Conservation (phyloP, 2,797 vertebrate species). For the Etheostoma perlongum region DNA sequence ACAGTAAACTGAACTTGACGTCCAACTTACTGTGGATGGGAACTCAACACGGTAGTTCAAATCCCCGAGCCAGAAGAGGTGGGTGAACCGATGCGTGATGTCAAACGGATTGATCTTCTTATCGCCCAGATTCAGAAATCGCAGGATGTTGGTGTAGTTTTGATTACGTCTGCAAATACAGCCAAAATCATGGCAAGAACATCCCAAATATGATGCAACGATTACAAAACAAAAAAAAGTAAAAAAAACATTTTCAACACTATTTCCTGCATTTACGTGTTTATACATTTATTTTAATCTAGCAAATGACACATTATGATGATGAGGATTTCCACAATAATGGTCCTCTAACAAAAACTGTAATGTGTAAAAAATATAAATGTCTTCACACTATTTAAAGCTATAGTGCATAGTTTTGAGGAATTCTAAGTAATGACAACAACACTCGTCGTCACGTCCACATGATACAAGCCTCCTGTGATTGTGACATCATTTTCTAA, state of each 20-base stretch:
- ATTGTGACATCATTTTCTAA: no score
- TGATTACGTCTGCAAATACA: constrained; percentile 91
- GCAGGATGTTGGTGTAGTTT: constrained; percentile 94
- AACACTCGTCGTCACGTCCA: no score
- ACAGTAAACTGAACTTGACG: neutral
- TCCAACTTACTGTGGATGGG: constrained; percentile 84
- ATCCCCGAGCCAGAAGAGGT: constrained; percentile 98
- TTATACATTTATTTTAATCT: neutral
- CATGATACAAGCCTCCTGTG: no score
- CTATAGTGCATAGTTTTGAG: no score
- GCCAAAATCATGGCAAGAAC: neutral
- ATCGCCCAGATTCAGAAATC: constrained; percentile 94
- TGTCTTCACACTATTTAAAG: no score
- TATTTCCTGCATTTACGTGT: neutral
- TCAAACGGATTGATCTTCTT: constrained; percentile 96
- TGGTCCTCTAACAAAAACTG: neutral
- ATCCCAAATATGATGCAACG: neutral
- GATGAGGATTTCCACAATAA: neutral
- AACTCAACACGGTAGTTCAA: constrained; percentile 95
- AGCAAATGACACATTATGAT: neutral
- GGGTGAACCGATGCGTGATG: constrained; percentile 95
- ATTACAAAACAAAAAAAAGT: neutral
- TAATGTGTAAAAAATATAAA: neutral
- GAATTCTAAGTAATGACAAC: no score
- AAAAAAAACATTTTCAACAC: neutral